Percentiles rank a stretch among this genome's conserved stretches.
These are phyloP conservation scores for Falco punctatus DNA, from an alignment of 2,113 vertebrate genomes.

Conservation along the genomic window DNA sequence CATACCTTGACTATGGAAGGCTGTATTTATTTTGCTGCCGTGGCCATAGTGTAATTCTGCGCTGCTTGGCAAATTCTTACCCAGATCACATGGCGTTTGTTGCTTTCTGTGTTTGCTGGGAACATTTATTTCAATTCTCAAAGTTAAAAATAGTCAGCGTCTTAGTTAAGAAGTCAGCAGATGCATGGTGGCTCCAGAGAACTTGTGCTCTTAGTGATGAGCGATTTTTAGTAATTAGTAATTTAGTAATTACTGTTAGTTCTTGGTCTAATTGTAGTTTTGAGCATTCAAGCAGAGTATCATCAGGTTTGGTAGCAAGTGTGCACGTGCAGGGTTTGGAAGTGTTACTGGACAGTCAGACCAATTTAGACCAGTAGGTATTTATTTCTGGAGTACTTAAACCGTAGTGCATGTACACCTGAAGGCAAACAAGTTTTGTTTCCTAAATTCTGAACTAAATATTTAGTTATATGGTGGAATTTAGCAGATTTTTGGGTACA, in stretches of 20 bases:
- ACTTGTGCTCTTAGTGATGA: not conserved
- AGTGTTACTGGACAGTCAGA: not conserved
- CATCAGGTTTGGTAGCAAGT: not conserved
- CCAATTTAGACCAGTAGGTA: not conserved
- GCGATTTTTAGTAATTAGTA: not conserved
- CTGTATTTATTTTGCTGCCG: not conserved
- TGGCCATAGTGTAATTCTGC: not conserved
- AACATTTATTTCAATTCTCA: not conserved
- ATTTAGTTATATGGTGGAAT: rapidly evolving
- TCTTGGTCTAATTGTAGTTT: not conserved
- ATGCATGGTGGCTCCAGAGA: not conserved
- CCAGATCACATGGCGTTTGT: not conserved
- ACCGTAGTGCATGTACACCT: rapidly evolving
- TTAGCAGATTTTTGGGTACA: not conserved
- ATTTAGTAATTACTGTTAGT: not conserved
- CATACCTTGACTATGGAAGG: not conserved
- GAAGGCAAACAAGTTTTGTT: not conserved
- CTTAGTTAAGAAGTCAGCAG: not conserved
- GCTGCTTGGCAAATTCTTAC: not conserved
- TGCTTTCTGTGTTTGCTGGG: not conserved
- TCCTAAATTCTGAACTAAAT: rapidly evolving
- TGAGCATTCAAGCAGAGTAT: not conserved
- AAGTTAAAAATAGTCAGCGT: not conserved
- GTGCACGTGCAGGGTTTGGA: rapidly evolving
- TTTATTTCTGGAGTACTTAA: not conserved